A percentile compares a stretch with the other conserved stretches of the same genome.
phyloP scores from a whole-genome alignment of 1,140 invertebrate genomes.

The Teleogryllus occipitalis region DNA sequence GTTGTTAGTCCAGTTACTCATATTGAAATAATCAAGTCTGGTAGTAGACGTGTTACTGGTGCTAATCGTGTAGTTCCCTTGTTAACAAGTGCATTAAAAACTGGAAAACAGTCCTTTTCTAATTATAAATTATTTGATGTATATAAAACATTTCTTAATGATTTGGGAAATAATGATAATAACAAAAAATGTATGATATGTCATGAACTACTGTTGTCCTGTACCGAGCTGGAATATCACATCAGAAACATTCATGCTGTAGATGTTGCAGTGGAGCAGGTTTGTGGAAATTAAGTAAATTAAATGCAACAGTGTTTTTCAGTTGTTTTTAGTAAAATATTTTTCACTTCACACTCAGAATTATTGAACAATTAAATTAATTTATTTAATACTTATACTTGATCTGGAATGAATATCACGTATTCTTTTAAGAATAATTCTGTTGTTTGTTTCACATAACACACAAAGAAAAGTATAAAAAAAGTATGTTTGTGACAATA shows the following conservation, averaged over 20 bases:
- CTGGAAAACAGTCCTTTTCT: not conserved
- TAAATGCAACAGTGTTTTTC: too few relatives aligned
- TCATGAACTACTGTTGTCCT: not conserved
- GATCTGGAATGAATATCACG: too few relatives aligned
- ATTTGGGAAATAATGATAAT: conserved; percentile 5
- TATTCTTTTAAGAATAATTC: too few relatives aligned
- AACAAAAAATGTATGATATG: conserved; percentile 10
- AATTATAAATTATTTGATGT: not conserved
- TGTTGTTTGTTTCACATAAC: too few relatives aligned
- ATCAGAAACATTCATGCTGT: not conserved
- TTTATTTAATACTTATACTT: too few relatives aligned
- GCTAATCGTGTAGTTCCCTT: conserved; percentile 16
- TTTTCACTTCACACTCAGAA: too few relatives aligned
- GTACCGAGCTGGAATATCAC: conserved; percentile 10
- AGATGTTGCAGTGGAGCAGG: not conserved
- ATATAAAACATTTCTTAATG: conserved; percentile 10
- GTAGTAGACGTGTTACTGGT: conserved; percentile 8
- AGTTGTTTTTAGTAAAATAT: too few relatives aligned
- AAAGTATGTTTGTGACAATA: too few relatives aligned
- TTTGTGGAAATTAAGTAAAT: not conserved
- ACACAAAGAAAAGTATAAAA: too few relatives aligned
- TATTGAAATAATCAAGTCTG: conserved; percentile 16
- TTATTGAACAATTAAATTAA: too few relatives aligned
- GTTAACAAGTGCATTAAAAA: conserved; percentile 10
- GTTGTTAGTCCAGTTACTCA: conserved; percentile 11